Evolutionary conservation across 2,113 vertebrate species (phyloP).

Genomic region (Tupaia tana): DNA sequence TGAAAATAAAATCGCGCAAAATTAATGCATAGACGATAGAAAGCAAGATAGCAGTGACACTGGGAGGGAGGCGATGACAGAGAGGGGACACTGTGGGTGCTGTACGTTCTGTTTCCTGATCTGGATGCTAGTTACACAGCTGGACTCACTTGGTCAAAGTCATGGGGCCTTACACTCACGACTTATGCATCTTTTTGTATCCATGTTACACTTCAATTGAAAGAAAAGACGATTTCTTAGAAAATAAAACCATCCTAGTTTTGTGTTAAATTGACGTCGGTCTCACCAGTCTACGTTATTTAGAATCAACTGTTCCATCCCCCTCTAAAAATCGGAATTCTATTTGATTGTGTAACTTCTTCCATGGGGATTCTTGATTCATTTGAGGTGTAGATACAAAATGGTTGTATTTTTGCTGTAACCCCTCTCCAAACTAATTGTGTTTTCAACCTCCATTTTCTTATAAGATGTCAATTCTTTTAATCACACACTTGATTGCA

Average conservation of each 20-base stretch:
- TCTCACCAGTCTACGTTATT: not conserved
- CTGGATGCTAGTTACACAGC: not conserved
- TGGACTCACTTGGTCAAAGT: not conserved
- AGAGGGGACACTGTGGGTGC: not conserved
- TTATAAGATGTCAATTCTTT: constrained; percentile 11
- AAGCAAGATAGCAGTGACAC: not conserved
- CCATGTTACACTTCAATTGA: not conserved
- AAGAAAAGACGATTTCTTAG: not conserved
- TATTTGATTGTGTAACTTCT: not conserved
- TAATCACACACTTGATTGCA: not conserved
- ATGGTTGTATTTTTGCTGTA: not conserved
- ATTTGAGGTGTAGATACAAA: not conserved
- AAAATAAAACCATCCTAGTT: not conserved
- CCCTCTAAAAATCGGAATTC: not conserved
- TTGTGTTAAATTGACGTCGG: not conserved
- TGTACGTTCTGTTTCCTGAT: not conserved
- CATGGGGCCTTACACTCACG: not conserved
- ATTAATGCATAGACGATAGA: not conserved
- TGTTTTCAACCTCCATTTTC: not conserved
- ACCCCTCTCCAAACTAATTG: not conserved
- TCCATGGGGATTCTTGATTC: not conserved
- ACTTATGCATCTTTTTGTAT: not conserved
- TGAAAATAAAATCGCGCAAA: constrained; percentile 32
- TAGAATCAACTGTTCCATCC: not conserved
- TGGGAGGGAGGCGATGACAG: not conserved